Conservation (phyloP, 2,113 vertebrate genomes). For the Lagopus muta region DNA sequence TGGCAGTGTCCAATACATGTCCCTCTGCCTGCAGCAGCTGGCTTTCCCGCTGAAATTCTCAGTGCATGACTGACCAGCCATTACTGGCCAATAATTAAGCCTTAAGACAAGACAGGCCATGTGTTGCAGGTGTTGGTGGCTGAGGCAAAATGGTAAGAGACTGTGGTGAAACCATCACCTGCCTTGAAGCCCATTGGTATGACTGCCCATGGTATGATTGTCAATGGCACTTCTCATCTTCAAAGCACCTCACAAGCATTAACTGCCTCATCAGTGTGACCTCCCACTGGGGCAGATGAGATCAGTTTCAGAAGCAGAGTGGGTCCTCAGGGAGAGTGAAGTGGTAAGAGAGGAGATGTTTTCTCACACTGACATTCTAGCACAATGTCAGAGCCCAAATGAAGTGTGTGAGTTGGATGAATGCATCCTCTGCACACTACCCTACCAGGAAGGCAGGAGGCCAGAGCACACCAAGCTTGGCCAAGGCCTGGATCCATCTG, state of each 20-base stretch:
- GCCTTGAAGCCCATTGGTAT: neutral
- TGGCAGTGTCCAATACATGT: neutral
- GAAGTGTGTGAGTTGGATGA: neutral
- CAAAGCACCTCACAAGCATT: neutral
- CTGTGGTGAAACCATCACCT: neutral
- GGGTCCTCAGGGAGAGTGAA: neutral
- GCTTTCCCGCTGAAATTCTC: neutral
- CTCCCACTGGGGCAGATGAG: neutral
- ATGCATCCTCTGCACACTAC: neutral
- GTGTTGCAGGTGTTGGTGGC: neutral
- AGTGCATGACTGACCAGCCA: accelerated
- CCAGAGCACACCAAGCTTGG: neutral
- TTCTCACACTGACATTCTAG: neutral
- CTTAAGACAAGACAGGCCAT: accelerated
- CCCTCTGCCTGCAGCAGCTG: accelerated
- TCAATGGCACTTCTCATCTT: neutral
- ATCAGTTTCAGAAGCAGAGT: neutral
- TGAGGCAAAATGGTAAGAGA: neutral
- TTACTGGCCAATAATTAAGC: neutral
- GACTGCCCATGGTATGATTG: neutral
- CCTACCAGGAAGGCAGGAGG: no score
- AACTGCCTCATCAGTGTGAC: neutral
- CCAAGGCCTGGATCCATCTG: neutral
- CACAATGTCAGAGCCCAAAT: neutral
- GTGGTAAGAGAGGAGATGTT: neutral